These are phyloP conservation scores for Phaenicophaeus curvirostris DNA, from an alignment of 2,797 vertebrate genomes.

Conservation along the genomic window DNA sequence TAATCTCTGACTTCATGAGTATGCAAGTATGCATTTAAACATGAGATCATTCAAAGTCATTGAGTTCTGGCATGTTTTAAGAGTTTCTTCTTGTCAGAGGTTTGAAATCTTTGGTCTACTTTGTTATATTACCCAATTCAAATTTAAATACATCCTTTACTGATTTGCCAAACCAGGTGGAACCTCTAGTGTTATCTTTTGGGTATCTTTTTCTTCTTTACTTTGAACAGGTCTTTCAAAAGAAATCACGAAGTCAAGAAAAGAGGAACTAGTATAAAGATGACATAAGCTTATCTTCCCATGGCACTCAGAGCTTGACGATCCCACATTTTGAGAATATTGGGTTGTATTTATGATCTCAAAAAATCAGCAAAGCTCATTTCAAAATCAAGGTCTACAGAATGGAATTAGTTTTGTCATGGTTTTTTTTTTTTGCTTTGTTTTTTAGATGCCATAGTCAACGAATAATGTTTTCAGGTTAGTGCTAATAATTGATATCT, in stretches of 20 bases:
- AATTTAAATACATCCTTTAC: not conserved
- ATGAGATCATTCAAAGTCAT: not conserved
- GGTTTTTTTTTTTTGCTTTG: not conserved
- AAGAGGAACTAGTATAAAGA: not conserved
- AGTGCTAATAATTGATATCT: not conserved
- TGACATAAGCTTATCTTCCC: not conserved
- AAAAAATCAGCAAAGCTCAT: not conserved
- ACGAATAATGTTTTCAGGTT: not conserved
- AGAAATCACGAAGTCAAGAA: not conserved
- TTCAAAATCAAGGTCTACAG: not conserved
- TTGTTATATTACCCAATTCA: not conserved
- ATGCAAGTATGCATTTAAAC: not conserved
- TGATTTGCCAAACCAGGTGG: not conserved
- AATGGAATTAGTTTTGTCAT: not conserved
- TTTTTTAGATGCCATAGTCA: not conserved
- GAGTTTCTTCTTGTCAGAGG: not conserved
- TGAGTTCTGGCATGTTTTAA: not conserved
- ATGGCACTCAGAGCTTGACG: not conserved
- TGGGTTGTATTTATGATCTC: not conserved
- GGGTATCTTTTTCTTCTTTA: not conserved
- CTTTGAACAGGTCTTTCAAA: not conserved
- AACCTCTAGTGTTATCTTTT: not conserved
- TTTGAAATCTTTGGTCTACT: not conserved
- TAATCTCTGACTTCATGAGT: not conserved
- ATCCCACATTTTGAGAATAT: not conserved